A percentile compares a stretch with the other conserved stretches of the same genome.
These are phyloP conservation scores for Drosophila kurseongensis DNA, from an alignment of 1,140 invertebrate genomes.

Conservation along the genomic window DNA sequence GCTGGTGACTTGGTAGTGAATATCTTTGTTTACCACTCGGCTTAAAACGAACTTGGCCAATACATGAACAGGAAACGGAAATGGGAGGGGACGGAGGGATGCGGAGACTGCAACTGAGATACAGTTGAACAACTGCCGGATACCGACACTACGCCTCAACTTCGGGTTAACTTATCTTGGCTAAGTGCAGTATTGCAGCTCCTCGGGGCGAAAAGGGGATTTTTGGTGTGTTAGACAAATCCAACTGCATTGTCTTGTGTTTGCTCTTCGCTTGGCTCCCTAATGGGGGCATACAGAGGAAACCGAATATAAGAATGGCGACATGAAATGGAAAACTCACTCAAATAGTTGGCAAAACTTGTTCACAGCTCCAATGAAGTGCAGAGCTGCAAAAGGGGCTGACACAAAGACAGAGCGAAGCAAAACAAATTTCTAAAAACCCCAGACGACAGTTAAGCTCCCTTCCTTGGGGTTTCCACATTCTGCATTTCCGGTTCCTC, in stretches of 20 bases:
- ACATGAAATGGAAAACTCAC: constrained; percentile 67
- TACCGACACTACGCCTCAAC: constrained; percentile 14
- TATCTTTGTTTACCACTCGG: constrained; percentile 43
- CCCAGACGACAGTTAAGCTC: constrained; percentile 71
- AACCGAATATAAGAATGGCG: constrained; percentile 56
- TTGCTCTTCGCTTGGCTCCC: constrained; percentile 59
- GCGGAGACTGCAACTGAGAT: constrained; percentile 26
- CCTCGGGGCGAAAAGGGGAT: background rate
- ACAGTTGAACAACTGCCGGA: constrained; percentile 43
- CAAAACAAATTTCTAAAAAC: constrained; percentile 64
- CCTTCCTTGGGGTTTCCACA: constrained; percentile 4
- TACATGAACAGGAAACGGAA: constrained; percentile 14
- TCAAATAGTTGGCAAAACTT: constrained; percentile 74
- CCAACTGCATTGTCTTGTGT: constrained; percentile 69
- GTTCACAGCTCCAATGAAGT: constrained; percentile 74
- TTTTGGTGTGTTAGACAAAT: constrained; percentile 1
- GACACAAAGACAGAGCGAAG: constrained; percentile 7
- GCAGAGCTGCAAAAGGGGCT: constrained; percentile 27
- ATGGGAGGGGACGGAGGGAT: background rate
- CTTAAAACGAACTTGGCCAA: constrained; percentile 41
- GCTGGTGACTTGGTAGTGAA: constrained; percentile 11
- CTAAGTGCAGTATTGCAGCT: constrained; percentile 47
- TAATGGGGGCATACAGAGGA: constrained; percentile 24
- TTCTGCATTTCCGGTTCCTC: constrained; percentile 23
- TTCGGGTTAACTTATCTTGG: constrained; percentile 36